phyloP scores from a whole-genome alignment of 2,888 invertebrate species.

The Ischnus inquisitorius region DNA sequence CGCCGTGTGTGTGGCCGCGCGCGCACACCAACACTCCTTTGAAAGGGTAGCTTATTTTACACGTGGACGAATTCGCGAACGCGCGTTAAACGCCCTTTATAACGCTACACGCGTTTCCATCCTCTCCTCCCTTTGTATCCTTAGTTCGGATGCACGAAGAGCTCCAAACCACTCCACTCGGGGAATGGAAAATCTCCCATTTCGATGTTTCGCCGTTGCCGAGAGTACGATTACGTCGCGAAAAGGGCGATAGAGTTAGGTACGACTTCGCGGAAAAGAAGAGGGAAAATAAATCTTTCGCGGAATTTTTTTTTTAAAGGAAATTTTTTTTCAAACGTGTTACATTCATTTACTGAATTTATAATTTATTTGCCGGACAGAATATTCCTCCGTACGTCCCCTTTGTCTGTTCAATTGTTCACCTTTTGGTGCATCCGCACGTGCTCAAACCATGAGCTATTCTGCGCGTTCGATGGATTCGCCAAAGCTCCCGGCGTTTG shows the following conservation, averaged over 20 bases:
- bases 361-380: too few relatives aligned
- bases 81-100: neutral
- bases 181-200: neutral
- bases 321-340: neutral
- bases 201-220: slow-evolving; percentile 1
- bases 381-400: too few relatives aligned
- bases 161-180: neutral
- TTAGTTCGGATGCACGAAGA: too few relatives aligned
- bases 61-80: slow-evolving; percentile 36
- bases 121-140: neutral
- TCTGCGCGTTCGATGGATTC: slow-evolving; percentile 9
- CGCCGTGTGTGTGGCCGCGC: neutral
- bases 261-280: too few relatives aligned
- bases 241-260: neutral
- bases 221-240: slow-evolving; percentile 2
- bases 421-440: neutral
- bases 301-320: neutral
- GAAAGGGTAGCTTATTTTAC: slow-evolving; percentile 22
- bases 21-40: slow-evolving; percentile 22
- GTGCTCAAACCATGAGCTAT: neutral
- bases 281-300: too few relatives aligned
- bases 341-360: too few relatives aligned
- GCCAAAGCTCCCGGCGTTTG: neutral
- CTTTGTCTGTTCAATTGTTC: too few relatives aligned
- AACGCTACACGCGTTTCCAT: neutral